phyloP scores from a whole-genome alignment of 2,888 invertebrate species.

The Microplitis manilae region DNA sequence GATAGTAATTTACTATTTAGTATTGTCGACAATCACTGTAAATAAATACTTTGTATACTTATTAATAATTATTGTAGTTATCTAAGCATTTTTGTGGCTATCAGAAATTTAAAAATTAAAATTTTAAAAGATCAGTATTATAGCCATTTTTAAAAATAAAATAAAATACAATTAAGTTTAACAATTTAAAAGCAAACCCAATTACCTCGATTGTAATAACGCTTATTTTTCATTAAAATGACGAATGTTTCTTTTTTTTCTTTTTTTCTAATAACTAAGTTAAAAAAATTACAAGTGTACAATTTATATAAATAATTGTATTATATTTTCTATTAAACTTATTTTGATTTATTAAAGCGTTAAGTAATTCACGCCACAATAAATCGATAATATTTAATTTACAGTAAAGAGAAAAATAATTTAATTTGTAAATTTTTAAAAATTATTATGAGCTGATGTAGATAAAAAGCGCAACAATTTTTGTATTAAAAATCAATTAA shows the following conservation, averaged over 20 bases:
- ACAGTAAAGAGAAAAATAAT: not conserved
- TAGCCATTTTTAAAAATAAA: not conserved
- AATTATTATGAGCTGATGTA: not conserved
- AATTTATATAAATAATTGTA: constrained; percentile 9
- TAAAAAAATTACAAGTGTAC: not conserved
- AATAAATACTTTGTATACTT: not conserved
- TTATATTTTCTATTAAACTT: not conserved
- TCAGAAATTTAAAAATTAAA: not conserved
- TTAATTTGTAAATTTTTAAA: constrained; percentile 4
- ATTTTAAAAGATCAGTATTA: not conserved
- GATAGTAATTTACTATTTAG: not conserved
- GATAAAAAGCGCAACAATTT: not conserved
- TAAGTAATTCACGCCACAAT: not conserved
- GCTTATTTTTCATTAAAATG: constrained; percentile 17
- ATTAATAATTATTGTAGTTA: not conserved
- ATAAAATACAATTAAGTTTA: not conserved
- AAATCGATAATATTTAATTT: not conserved
- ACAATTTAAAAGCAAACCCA: constrained; percentile 29
- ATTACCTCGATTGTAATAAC: constrained; percentile 37
- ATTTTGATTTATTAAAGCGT: not conserved
- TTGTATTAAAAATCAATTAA: not conserved
- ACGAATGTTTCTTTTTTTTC: not conserved
- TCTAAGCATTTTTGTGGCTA: not conserved
- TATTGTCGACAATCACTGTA: not conserved
- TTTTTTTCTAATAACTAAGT: not conserved